phyloP scores from a whole-genome alignment of 2,888 invertebrate genomes.

The Brachynemurus nebulosus region DNA sequence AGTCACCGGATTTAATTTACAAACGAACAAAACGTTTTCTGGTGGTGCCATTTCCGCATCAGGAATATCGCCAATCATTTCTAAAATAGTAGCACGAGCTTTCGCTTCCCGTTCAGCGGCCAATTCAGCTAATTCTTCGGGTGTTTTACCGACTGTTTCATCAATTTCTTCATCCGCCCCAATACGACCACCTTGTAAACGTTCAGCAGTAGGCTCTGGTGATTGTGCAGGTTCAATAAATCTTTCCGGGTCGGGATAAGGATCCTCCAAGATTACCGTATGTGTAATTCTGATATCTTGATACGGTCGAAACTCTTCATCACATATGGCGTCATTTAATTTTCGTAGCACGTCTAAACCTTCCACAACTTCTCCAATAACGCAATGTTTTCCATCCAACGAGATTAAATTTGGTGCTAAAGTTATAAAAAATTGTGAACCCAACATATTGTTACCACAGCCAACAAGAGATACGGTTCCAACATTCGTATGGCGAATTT shows the following conservation, averaged over 20 bases:
- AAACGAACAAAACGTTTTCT: slow-evolving; percentile 97
- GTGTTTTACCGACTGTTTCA: slow-evolving; percentile 74
- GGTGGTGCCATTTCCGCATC: slow-evolving; percentile 96
- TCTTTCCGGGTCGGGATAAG: slow-evolving; percentile 77
- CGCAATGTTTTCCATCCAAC: slow-evolving; percentile 81
- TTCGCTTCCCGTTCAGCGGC: slow-evolving; percentile 85
- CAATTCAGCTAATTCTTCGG: slow-evolving; percentile 74
- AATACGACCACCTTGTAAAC: slow-evolving; percentile 71
- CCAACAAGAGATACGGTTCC: slow-evolving; percentile 93
- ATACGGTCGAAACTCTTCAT: slow-evolving; percentile 78
- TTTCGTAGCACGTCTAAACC: slow-evolving; percentile 76
- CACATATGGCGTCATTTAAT: slow-evolving; percentile 89
- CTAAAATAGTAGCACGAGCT: slow-evolving; percentile 91
- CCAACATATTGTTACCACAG: slow-evolving; percentile 77
- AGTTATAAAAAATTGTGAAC: slow-evolving; percentile 94
- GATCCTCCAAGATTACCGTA: slow-evolving; percentile 91
- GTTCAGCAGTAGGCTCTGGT: slow-evolving; percentile 75
- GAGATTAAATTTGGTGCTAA: slow-evolving; percentile 77
- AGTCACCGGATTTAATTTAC: slow-evolving; percentile 97
- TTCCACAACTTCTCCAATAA: slow-evolving; percentile 91
- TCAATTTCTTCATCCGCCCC: slow-evolving; percentile 90
- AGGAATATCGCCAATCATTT: slow-evolving; percentile 96
- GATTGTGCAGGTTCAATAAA: slow-evolving; percentile 69
- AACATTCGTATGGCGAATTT: slow-evolving; percentile 73
- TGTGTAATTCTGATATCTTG: slow-evolving; percentile 94